A percentile compares a stretch with the other conserved stretches of the same genome.
Evolutionary conservation across 2,113 vertebrate species (phyloP).

Genomic region (Prunella fulvescens): DNA sequence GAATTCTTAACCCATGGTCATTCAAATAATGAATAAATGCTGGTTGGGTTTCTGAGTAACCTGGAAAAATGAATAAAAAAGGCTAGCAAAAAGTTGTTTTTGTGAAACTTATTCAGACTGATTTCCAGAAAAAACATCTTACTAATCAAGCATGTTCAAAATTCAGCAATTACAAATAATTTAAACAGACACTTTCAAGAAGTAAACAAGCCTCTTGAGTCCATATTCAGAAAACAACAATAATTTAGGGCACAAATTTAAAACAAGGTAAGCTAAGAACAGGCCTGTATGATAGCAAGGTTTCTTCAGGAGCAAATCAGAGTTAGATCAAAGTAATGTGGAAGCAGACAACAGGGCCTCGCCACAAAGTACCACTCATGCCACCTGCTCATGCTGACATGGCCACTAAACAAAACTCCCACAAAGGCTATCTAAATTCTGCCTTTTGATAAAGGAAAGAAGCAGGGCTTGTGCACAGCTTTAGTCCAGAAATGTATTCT

Average conservation of each 20-base stretch:
- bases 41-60: not conserved
- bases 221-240: not conserved
- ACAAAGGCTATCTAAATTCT: not conserved
- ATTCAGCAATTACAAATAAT: not conserved
- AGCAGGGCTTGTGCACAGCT: not conserved
- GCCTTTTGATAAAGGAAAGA: not conserved
- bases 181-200: not conserved
- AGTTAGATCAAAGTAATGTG: not conserved
- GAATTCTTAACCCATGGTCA: not conserved
- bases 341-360: not conserved
- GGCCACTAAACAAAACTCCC: not conserved
- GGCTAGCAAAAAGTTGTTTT: not conserved
- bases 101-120: not conserved
- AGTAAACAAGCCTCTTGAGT: not conserved
- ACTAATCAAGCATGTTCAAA: not conserved
- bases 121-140: not conserved
- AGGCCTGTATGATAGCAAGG: not conserved
- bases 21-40: not conserved
- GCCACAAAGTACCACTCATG: not conserved
- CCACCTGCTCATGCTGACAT: not conserved
- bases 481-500: not conserved
- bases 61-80: not conserved
- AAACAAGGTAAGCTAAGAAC: not conserved
- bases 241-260: not conserved
- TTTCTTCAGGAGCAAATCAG: not conserved